Evolutionary conservation across 2,888 invertebrate species (phyloP), one percentile per base, ranked within the genome.

Genomic region (Platerodrilus igneus): DNA sequence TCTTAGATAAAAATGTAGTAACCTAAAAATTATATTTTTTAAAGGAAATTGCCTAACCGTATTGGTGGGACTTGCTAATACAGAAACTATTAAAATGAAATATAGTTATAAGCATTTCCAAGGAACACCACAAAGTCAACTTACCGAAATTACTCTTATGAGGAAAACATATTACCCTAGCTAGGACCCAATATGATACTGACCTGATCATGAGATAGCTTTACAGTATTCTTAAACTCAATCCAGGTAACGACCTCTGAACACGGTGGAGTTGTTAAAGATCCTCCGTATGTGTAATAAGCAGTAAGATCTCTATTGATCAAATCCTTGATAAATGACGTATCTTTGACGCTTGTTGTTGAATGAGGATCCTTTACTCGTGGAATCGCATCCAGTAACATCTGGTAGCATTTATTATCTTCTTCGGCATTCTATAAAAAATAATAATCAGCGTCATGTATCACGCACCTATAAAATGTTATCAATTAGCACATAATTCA

Each of bases 201-300:
- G 67, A 84, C 86, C 75, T 86, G 86, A 60, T 74, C 74, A 22
- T 79, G 78, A 1, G 86, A 83, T 55, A 87, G 74, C 2, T 81
- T 77, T 19, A 86, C 74, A 48, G 83, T 78, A 55, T 79, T 78
- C 0, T 82, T 78, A 68, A 84, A 86, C 30, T 86, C 74, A 28
- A 85, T 79, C 87, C 87, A 87, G 10, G 82, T 85, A 37, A 87
- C 84, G 28, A 79, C 81, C 65, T 87, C 86, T 7, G 79, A 81
- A 64, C 86, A 87, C 3, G 86, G 85, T 0, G 87, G 86, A 0
- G 86, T 86, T 17, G 86, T 87, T 25, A 87, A 68, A 0, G 86
- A 87, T n/a, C 87, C 80, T 62, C 77, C 79, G 67, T 87, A 87
- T 0, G 83, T 83, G 67, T 83, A 86, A 72, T 83, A 86, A 27